Evolutionary conservation across 2,113 vertebrate genomes (phyloP), one percentile per base, ranked within the genome.

Genomic region (Sphyrna mokarran): DNA sequence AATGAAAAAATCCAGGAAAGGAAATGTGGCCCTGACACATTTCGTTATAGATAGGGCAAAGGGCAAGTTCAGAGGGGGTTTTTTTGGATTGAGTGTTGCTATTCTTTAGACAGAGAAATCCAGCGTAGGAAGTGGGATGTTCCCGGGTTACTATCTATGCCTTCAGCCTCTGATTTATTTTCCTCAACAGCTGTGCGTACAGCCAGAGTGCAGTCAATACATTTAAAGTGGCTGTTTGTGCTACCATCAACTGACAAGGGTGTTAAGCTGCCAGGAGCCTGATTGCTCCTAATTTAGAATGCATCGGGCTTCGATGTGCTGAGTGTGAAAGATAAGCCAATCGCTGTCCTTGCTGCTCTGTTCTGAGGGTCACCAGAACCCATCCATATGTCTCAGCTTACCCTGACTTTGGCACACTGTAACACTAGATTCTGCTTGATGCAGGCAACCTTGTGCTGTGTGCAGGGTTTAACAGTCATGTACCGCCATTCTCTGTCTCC

Each of bases 301-400:
- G 16, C 89, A 66, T n/a, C 33, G 5, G 63, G 61, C 89, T 33
- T 93, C 61, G 16, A 61, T 93, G 58, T 66, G 89, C 89, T 66
- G n/a, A 68, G 89, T 63, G 61, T 93, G 89, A 93, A 93, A 93
- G 61, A 93, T 68, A 93, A 93, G 89, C 89, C 63, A 66, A 93
- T 93, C n/a, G 61, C 89, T 93, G 89, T 93, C 89, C 89, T 93
- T 93, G 89, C 89, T 93, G 89, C 58, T 93, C 61, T 93, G 89
- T 61, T 37, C 33, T 93, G 89, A 93, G 89, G 61, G 61, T 93
- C 89, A 93, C 61, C 18, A 66, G 89, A 93, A 93, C 89, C 63
- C 33, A 66, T 93, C 61, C 63, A 8, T 93, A 10, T n/a, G 66
- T 93, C 89, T 93, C 89, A 29, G 7, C 61, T 93, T 93, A 18